These are phyloP conservation scores for Trachelus tabidus DNA, from an alignment of 2,888 invertebrate species.

Conservation along the genomic window DNA sequence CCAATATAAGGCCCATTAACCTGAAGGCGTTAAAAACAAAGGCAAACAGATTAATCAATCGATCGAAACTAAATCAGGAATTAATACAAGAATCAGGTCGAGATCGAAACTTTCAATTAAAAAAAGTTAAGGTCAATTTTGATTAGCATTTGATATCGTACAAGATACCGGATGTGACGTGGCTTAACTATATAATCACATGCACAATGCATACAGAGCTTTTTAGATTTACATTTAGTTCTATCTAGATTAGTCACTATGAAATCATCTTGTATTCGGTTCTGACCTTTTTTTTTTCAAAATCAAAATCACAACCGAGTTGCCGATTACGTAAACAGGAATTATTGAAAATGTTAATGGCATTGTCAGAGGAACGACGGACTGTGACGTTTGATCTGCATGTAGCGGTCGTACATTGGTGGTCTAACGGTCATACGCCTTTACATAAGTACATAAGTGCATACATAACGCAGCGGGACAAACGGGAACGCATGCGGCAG, in stretches of 20 bases:
- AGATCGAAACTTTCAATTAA: neutral
- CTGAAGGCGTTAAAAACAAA: neutral
- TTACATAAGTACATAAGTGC: conserved; percentile 27
- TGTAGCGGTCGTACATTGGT: conserved; percentile 41
- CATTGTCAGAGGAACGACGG: conserved; percentile 21
- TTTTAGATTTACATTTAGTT: neutral
- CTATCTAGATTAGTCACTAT: neutral
- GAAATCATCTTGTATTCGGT: neutral
- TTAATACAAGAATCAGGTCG: neutral
- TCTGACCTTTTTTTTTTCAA: neutral
- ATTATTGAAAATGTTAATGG: conserved; percentile 45
- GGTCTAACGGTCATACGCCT: conserved; percentile 44
- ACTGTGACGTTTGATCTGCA: conserved; percentile 40
- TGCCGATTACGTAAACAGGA: conserved; percentile 36
- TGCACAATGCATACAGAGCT: neutral
- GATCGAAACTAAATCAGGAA: neutral
- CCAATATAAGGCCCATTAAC: neutral
- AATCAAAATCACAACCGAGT: neutral
- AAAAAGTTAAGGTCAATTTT: neutral
- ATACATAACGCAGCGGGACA: conserved; percentile 20
- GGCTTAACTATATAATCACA: neutral
- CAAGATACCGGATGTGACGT: neutral
- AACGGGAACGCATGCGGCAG: conserved; percentile 31
- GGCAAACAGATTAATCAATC: neutral
- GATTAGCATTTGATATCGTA: neutral